Evolutionary conservation across 1,140 invertebrate species (phyloP).

Genomic region (Periplaneta americana): DNA sequence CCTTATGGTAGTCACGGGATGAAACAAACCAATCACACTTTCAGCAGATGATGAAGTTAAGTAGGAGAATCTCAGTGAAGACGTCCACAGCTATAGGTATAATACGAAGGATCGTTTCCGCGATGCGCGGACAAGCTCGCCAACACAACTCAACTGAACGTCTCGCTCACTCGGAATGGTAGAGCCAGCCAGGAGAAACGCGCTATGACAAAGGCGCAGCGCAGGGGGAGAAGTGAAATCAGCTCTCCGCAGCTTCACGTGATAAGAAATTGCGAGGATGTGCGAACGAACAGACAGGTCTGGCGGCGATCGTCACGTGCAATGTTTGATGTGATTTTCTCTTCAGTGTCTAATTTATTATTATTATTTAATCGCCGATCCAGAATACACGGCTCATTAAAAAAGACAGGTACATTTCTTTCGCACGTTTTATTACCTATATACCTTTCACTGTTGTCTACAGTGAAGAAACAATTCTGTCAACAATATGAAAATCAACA

Average conservation of each 20-base stretch:
- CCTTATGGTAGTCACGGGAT: background rate
- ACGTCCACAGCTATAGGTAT: background rate
- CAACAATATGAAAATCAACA: background rate
- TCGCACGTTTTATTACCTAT: too few species aligned
- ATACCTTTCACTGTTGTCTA: background rate
- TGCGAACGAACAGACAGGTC: background rate
- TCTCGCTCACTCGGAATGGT: background rate
- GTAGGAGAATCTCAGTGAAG: background rate
- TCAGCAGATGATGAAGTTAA: background rate
- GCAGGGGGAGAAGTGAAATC: conserved; percentile 14
- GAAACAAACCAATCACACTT: background rate
- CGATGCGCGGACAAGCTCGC: background rate
- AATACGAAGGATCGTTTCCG: background rate
- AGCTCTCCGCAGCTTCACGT: background rate
- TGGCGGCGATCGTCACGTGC: background rate
- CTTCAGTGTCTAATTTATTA: background rate
- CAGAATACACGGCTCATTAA: background rate
- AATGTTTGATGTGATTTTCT: background rate
- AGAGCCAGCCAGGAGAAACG: conserved; percentile 4
- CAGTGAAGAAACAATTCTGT: background rate
- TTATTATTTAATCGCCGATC: background rate
- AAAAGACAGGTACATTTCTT: background rate
- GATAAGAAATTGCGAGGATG: background rate
- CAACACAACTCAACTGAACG: background rate
- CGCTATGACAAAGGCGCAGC: conserved; percentile 15